A percentile compares a stretch with the other conserved stretches of the same genome.
phyloP scores from a whole-genome alignment of 2,113 vertebrate genomes.

The Gymnobelideus leadbeateri region DNA sequence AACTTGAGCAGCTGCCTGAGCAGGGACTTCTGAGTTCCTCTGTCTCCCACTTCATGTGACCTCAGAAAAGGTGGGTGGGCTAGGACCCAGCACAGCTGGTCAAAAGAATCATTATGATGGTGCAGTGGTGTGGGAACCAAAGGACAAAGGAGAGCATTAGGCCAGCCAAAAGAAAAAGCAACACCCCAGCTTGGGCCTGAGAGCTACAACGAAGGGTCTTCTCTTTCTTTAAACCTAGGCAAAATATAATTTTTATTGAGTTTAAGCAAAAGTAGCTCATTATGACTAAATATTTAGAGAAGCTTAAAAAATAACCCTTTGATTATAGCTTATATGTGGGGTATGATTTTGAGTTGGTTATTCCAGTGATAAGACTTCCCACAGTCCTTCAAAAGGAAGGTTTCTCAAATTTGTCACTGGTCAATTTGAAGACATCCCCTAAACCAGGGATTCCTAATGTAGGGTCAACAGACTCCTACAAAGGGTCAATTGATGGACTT shows the following conservation, averaged over 20 bases:
- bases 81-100: neutral
- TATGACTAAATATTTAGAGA: accelerated
- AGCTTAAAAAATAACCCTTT: neutral
- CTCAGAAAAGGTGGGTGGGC: neutral
- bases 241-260: accelerated
- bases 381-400: neutral
- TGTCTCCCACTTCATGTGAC: neutral
- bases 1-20: accelerated
- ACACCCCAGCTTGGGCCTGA: neutral
- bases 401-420: neutral
- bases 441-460: neutral
- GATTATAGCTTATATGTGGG: accelerated
- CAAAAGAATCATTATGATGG: neutral
- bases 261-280: neutral
- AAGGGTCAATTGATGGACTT: neutral
- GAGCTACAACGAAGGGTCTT: too few species aligned
- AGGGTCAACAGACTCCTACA: neutral
- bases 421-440: neutral
- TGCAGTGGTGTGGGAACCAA: accelerated
- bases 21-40: neutral
- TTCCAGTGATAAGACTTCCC: too few species aligned
- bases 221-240: neutral
- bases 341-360: neutral
- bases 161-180: neutral
- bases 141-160: neutral